Base-by-base conservation (phyloP, 2,888 invertebrate species). In the Cephalotes varians region DNA sequence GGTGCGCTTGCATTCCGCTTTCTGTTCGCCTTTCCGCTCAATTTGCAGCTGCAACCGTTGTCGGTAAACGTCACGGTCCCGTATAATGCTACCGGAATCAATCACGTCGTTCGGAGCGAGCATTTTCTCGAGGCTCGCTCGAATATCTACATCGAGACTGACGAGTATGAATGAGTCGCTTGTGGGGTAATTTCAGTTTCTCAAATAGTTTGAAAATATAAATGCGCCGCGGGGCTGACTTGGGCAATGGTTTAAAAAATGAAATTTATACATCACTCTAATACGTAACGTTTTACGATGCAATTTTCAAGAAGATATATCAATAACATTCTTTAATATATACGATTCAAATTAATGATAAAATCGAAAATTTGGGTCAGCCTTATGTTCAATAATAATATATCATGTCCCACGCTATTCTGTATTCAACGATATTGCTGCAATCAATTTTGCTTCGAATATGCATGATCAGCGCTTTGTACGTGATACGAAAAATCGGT, bases 391-490 rank as follows among this genome's bases (percentile, higher is more conserved):
- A 28, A 34, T 56, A 28, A 77, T 79, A 34, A 56, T 56, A 56
- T n/a, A 37, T 65, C 37, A 31, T 44, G n/a, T 12, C n/a, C n/a
- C n/a, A 47, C 25, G 56, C 18, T 21, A 73, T 56, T 79, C 44
- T 44, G 12, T 34, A 74, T 74, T 74, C 62, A 44, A 34, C 44
- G 77, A 69, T 69, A 58, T 69, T 25, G 49, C 54, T 28, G 77
- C 56, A 56, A 69, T 79, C 71, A 79, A 71, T 69, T 76, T 56
- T 54, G 21, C 21, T 56, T 31, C 44, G 18, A 56, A 79, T 79
- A 79, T 69, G 71, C 77, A 44, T 47, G 77, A 79, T 69, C 54
- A 69, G 56, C 25, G 25, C 25, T 79, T 79, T 79, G 71, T 56
- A 67, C 56, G 77, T 79, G 77, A 69, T 56, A 34, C 25, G 77